Base-by-base conservation (phyloP, 1,140 invertebrate species). In the Nymphalis io region DNA sequence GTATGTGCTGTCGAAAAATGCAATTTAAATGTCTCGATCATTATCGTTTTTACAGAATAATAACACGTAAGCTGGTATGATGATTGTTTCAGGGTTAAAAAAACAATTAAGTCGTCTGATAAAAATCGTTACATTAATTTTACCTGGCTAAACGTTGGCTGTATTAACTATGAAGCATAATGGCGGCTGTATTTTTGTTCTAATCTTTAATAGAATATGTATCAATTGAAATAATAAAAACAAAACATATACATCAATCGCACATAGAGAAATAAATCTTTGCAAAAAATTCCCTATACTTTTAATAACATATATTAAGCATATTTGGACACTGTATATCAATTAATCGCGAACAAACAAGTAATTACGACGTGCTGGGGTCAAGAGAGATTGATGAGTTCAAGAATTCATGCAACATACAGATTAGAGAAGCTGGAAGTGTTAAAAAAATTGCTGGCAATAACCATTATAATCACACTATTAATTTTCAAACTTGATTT, bases 311-410 rank as follows among this genome's bases (percentile, higher is more conserved):
- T 42, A 42, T 57, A 18, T 55, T 39, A 57, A 53, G 16, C 39
- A 51, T 64, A 64, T 53, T 57, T 57, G 62, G 51, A 39, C 2
- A 53, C 44, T 16, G 75, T 75, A 79, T 81, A 80, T 82, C 81
- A 82, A 84, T 85, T 85, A 80, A 81, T 80, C 63, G 74, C 68
- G 60, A 78, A 76, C 72, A 85, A 82, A 84, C 77, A 84, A 68
- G 73, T 81, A 78, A 83, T 81, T 82, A 84, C 66, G 66, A 72
- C 70, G 65, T 51, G 53, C 42, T 61, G 73, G 62, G 73, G 78
- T 81, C 74, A 70, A 59, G 70, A 68, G 79, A 79, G 85, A 87
- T 85, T 84, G 83, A 87, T 85, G 83, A 73, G 80, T 82, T 82
- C 73, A 81, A 71, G 68, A 77, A 74, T 80, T 74, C 78, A 83